Evolutionary conservation across 2,888 invertebrate species (phyloP).

Genomic region (Eueremaeus valkanovi): DNA sequence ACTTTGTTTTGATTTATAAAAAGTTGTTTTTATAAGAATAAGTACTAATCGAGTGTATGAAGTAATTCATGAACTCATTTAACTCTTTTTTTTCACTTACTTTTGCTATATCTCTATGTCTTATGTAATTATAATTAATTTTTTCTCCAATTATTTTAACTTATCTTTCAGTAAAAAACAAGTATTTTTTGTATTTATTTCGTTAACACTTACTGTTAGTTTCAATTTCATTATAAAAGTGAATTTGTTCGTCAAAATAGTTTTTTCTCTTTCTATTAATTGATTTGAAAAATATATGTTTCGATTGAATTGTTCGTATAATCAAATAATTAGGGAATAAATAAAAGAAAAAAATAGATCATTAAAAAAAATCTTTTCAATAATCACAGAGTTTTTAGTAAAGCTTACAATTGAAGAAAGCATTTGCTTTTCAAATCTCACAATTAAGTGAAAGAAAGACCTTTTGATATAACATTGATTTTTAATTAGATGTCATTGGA

Average conservation of each 20-base stretch:
- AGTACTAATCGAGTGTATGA: not conserved
- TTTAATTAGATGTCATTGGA: constrained; percentile 19
- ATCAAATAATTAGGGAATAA: not conserved
- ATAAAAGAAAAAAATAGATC: not conserved
- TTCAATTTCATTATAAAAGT: not conserved
- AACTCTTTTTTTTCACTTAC: not conserved
- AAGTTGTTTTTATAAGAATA: not conserved
- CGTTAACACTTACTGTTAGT: too few species aligned
- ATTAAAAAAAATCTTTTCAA: not conserved
- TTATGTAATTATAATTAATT: constrained; percentile 13
- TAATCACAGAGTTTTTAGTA: not conserved
- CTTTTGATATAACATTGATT: constrained; percentile 12
- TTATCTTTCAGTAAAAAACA: not conserved
- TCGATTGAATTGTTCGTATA: not conserved
- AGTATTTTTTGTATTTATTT: too few species aligned
- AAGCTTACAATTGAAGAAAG: not conserved
- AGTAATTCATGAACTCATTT: constrained; percentile 18
- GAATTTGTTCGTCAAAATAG: not conserved
- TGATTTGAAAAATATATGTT: not conserved
- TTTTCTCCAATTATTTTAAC: not conserved
- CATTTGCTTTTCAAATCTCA: not conserved
- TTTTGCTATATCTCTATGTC: not conserved
- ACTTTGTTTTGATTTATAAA: not conserved
- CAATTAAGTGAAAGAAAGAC: not conserved
- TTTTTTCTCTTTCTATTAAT: not conserved